Conservation (phyloP, 2,797 vertebrate genomes). For the Pseudochromis fuscus region DNA sequence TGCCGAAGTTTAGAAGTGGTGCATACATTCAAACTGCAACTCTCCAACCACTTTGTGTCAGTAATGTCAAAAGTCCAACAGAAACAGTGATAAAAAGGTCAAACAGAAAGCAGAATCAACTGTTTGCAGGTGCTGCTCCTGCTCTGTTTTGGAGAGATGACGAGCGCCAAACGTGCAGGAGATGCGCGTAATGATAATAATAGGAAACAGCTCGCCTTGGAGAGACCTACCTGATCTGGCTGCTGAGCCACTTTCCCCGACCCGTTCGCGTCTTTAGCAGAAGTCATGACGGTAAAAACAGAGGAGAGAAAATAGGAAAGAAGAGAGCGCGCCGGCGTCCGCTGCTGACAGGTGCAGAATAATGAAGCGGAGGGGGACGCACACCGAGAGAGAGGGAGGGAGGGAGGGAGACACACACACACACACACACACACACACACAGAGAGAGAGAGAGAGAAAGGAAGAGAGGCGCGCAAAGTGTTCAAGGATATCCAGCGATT, state of each 20-base stretch:
- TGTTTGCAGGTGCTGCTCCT: constrained; percentile 5
- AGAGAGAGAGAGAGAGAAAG: constrained; percentile 19
- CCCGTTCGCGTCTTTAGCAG: constrained; percentile 89
- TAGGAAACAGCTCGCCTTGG: background rate
- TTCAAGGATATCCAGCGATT: constrained; percentile 65
- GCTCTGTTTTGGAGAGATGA: background rate
- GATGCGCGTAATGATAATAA: background rate
- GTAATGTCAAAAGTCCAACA: background rate
- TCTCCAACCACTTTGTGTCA: background rate
- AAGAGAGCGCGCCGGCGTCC: constrained; percentile 35
- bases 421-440: constrained; percentile 6
- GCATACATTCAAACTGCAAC: constrained; percentile 1
- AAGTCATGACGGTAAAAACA: constrained; percentile 88
- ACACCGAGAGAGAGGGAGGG: constrained; percentile 14
- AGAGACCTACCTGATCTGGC: constrained; percentile 91
- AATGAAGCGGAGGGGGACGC: constrained; percentile 54
- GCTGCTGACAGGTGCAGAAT: constrained; percentile 72
- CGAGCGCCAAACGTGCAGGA: constrained; percentile 7
- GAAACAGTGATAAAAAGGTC: background rate
- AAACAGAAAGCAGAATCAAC: background rate
- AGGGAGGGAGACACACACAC: constrained; percentile 8
- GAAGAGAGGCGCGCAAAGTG: constrained; percentile 10
- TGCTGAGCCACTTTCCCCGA: constrained; percentile 89
- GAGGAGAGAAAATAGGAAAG: constrained; percentile 40
- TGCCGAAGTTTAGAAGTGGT: constrained; percentile 52